Base-by-base conservation (phyloP, 64 coral and sea anemone genomes). In the Stichodactyla helianthus region DNA sequence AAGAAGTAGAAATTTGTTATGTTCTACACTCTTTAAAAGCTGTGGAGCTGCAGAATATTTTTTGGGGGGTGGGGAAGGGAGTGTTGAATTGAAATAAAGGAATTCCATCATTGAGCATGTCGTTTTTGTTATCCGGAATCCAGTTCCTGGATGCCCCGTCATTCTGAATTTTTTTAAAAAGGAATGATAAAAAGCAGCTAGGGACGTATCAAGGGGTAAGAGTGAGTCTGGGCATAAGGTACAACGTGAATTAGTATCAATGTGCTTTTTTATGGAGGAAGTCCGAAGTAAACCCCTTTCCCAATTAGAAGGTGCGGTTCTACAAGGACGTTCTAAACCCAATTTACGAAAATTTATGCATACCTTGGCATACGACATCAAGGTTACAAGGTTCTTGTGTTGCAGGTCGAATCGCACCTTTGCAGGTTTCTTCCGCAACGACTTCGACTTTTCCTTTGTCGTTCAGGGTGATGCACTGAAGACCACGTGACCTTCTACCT, bases 381-480 rank as follows among this genome's bases (percentile, higher is more conserved):
- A 79, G 88, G 17, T 96, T 84, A 67, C 94, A 96, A 27, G 77
- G 6, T n/a, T 84, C 67, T 10, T 61, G 26, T 58, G 87, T 92
- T 54, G 63, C 84, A 6, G 79, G 91, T 74, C 60, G 92, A 16
- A 82, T 83, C 1, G 88, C 87, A 50, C 90, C 77, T 9, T 22
- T 59, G 22, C 94, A 96, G 6, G 50, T 54, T 59, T 83, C 17
- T 15, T 82, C 57, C 10, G 87, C 85, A 57, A 96, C n/a, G 52
- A 61, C 26, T 50, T 78, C 56, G 25, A 83, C 76, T 7, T 76
- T 85, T 14, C 94, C 91, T 71, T 87, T 22, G 23, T 82, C 84
- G 79, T 96, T 61, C 6, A 25, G 83, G n/a, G 84, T 84, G 83
- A 82, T 86, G 82, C 94, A 96, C 19, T 83, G 60, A 22, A 96